Conservation (phyloP, 2,113 vertebrate genomes). For the Rynchops niger region DNA sequence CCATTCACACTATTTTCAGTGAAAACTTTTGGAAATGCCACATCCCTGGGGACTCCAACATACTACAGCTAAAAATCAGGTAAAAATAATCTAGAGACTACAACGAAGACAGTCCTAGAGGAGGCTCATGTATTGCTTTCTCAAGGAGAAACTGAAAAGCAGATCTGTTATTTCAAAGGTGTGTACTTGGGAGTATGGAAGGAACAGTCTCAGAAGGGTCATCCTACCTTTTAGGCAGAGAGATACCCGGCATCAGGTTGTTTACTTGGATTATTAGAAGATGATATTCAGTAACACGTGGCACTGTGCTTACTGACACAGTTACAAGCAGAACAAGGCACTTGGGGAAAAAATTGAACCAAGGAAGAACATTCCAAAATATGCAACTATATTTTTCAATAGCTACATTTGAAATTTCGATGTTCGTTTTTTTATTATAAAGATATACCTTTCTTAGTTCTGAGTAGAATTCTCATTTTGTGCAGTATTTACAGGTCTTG, state of each 20-base stretch:
- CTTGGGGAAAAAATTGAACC: not conserved
- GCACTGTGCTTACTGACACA: not conserved
- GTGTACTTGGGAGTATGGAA: not conserved
- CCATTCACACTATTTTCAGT: not conserved
- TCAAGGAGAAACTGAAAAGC: not conserved
- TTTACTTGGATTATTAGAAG: not conserved
- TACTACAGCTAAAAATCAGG: not conserved
- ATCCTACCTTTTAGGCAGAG: not conserved
- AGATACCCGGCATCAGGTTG: accelerated
- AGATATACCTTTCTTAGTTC: not conserved
- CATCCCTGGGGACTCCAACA: accelerated
- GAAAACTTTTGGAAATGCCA: not conserved
- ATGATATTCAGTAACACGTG: not conserved
- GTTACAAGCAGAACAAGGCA: not conserved
- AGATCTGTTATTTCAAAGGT: not conserved
- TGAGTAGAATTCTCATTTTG: not conserved
- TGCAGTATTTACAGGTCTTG: not conserved
- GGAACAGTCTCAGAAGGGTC: not conserved
- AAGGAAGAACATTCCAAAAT: not conserved
- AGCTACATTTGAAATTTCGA: not conserved
- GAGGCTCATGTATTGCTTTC: not conserved
- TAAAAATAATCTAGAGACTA: not conserved
- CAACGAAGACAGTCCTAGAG: not conserved
- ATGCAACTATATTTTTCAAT: not conserved
- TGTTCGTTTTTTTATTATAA: not conserved